Evolutionary conservation across 2,797 vertebrate species (phyloP).

Genomic region (Rhodeus uyekii): DNA sequence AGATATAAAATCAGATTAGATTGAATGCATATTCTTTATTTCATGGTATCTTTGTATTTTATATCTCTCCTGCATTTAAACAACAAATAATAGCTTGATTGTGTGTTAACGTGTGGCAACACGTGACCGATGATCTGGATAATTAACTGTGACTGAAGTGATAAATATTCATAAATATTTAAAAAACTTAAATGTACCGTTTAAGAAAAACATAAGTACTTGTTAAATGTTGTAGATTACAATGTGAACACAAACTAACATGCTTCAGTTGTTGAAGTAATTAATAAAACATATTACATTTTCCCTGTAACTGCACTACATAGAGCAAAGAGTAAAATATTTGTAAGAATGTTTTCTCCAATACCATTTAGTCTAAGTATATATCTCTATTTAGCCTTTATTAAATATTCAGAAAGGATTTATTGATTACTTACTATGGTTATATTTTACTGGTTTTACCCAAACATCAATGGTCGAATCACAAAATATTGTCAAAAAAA

Average conservation of each 20-base stretch:
- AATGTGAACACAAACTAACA: not conserved
- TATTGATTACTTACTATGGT: not conserved
- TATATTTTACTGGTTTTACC: not conserved
- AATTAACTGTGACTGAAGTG: conserved; percentile 39
- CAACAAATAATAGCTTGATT: not conserved
- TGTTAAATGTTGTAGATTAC: not conserved
- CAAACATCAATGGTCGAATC: not conserved
- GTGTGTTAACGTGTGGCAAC: conserved; percentile 9
- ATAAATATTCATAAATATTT: conserved; percentile 40
- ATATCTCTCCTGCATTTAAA: not conserved
- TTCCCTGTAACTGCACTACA: not conserved
- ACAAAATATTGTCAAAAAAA: not conserved
- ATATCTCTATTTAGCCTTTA: not conserved
- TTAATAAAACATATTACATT: not conserved
- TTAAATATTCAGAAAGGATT: not conserved
- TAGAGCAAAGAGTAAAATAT: not conserved
- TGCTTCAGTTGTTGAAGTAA: not conserved
- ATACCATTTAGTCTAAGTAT: not conserved
- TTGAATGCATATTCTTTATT: not conserved
- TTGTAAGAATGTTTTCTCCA: not conserved
- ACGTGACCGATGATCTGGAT: conserved; percentile 40
- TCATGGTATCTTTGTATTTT: not conserved
- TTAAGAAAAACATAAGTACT: not conserved
- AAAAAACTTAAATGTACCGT: conserved; percentile 10
- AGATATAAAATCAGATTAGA: not conserved